Conservation (phyloP, 2,113 vertebrate species). For the Hydrolagus affinis region DNA sequence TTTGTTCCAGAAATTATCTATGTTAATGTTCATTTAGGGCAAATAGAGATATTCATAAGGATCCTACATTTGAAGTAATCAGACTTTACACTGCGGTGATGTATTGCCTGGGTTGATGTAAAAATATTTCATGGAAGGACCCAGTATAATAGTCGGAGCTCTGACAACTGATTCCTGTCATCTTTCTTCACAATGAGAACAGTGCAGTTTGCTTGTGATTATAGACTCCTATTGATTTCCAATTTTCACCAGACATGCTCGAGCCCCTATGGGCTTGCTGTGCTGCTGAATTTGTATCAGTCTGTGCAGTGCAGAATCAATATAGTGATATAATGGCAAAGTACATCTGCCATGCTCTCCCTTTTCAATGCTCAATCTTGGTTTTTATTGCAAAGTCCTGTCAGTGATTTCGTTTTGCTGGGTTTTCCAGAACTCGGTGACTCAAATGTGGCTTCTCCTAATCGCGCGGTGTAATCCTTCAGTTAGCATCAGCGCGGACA, state of each 20-base stretch:
- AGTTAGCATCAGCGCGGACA: constrained; percentile 11
- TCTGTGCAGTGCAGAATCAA: constrained; percentile 59
- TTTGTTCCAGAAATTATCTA: not conserved
- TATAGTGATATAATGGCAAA: constrained; percentile 52
- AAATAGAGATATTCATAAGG: constrained; percentile 3
- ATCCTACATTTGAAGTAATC: not conserved
- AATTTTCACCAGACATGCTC: constrained; percentile 58
- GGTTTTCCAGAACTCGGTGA: constrained; percentile 34
- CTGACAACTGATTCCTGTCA: constrained; percentile 45
- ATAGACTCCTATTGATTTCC: constrained; percentile 74
- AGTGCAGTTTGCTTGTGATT: constrained; percentile 57
- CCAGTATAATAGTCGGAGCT: constrained; percentile 35
- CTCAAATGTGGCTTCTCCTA: constrained; percentile 15
- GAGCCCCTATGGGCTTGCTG: constrained; percentile 48
- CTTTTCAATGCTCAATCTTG: constrained; percentile 67
- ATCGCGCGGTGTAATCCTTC: not conserved
- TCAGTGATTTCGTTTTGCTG: constrained; percentile 48
- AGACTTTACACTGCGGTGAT: constrained; percentile 32
- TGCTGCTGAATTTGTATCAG: constrained; percentile 55
- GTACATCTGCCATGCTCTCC: constrained; percentile 52
- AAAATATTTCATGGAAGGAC: constrained; percentile 39
- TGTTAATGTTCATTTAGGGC: not conserved
- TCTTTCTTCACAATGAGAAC: constrained; percentile 58
- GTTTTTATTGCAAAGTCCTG: constrained; percentile 64
- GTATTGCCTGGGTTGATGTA: constrained; percentile 38